Evolutionary conservation across 2,888 invertebrate genomes (phyloP).

Genomic region (Cylloceria caligata): DNA sequence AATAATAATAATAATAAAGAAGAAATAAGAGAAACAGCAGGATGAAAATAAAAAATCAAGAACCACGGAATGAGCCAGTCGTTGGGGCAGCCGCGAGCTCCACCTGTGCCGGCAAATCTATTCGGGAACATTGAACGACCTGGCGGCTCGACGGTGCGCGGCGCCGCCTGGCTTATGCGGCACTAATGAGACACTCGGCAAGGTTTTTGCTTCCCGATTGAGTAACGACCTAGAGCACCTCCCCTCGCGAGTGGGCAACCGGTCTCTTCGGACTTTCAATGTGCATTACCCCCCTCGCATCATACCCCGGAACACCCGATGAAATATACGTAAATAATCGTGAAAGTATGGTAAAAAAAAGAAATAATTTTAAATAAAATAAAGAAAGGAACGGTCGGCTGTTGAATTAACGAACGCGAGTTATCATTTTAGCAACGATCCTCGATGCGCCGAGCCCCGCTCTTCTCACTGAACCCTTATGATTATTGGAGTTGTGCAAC

Average conservation of each 20-base stretch:
- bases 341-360: slow-evolving; percentile 21
- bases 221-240: slow-evolving; percentile 57
- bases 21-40: slow-evolving; percentile 31
- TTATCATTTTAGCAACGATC: slow-evolving; percentile 43
- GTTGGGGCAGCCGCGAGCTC: slow-evolving; percentile 34
- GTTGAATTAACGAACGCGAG: slow-evolving; percentile 54
- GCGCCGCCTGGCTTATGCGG: slow-evolving; percentile 35
- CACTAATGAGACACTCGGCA: slow-evolving; percentile 67
- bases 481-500: slow-evolving; percentile 22
- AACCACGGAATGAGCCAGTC: slow-evolving; percentile 36
- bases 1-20: slow-evolving; percentile 1
- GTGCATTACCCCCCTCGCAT: slow-evolving; percentile 20
- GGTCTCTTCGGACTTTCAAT: slow-evolving; percentile 60
- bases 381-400: slow-evolving; percentile 11
- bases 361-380: slow-evolving; percentile 10
- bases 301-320: neutral
- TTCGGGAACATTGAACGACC: slow-evolving; percentile 51
- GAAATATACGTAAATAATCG: slow-evolving; percentile 33
- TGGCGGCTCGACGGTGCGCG: slow-evolving; percentile 41
- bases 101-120: slow-evolving; percentile 45
- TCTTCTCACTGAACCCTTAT: slow-evolving; percentile 6
- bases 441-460: neutral
- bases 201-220: slow-evolving; percentile 63
- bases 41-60: slow-evolving; percentile 38
- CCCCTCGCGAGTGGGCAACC: slow-evolving; percentile 40